Evolutionary conservation across 2,888 invertebrate species (phyloP), one percentile per base, ranked within the genome.

Genomic region (Euzetes globulus): DNA sequence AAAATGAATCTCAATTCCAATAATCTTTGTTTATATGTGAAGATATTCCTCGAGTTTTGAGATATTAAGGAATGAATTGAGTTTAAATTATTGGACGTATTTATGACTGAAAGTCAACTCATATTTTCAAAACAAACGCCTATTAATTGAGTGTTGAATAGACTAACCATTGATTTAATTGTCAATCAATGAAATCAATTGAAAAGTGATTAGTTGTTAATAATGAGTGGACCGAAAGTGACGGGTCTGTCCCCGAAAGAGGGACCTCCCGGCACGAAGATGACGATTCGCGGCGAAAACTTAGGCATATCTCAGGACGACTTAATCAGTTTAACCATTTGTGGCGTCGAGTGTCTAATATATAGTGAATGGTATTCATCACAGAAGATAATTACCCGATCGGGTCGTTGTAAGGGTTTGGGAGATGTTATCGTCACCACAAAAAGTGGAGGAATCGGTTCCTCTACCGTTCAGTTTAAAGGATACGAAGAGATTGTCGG

Each of bases 161-260:
- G 9, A 25, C 22, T 55, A 5, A 55, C 13, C 19, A 52, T 11
- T n/a, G 7, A 22, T 25, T 19, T 55, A 9, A 55, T 55, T 55
- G 25, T n/a, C n/a, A n/a, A n/a, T n/a, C n/a, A n/a, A n/a, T n/a
- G n/a, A n/a, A n/a, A n/a, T n/a, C n/a, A n/a, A n/a, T n/a, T n/a
- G n/a, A n/a, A n/a, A n/a, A n/a, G n/a, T n/a, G n/a, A n/a, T n/a
- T n/a, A n/a, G n/a, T n/a, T 13, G 6, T 11, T 22, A 17, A 33
- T 33, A 29, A 27, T 63, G 63, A 27, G 33, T 15, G 27, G 29
- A 17, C 79, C 79, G 13, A 79, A 79, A 73, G 95, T 97, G 22
- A 96, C 96, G 60, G 99, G 99, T 29, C 88, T 99, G 77, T 98
- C 98, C 4, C 99, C 99, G 0, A 98, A 96, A 81, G 98, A 99